A percentile compares a stretch with the other conserved stretches of the same genome.
Evolutionary conservation across 2,797 vertebrate genomes (phyloP).

Genomic region (Myotis daubentonii): DNA sequence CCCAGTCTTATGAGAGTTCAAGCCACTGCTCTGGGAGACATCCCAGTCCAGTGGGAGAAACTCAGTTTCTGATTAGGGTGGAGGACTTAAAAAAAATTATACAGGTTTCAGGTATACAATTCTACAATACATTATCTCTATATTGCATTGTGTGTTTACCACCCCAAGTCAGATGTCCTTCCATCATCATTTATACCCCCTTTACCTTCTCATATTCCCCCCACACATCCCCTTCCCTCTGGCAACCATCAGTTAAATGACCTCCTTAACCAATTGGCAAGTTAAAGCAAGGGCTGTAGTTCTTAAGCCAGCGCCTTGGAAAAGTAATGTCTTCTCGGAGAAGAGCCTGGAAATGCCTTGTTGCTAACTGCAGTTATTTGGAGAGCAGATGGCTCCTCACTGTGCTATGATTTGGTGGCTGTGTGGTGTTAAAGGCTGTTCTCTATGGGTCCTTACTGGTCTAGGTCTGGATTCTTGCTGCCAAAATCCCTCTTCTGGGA

Average conservation of each 20-base stretch:
- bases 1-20: not conserved
- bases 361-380: not conserved
- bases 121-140: not conserved
- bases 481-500: not conserved
- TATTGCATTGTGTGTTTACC: not conserved
- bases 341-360: not conserved
- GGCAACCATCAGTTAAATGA: not conserved
- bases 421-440: not conserved
- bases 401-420: not conserved
- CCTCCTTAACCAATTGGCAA: not conserved
- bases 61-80: not conserved
- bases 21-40: not conserved
- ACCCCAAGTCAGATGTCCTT: not conserved
- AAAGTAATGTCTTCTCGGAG: not conserved
- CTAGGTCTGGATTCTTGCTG: not conserved
- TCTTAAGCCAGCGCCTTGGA: not conserved
- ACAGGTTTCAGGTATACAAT: not conserved
- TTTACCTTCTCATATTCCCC: not conserved
- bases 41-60: not conserved
- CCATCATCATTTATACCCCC: not conserved
- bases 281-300: not conserved
- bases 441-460: not conserved
- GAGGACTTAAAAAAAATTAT: not conserved
- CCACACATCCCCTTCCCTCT: not conserved
- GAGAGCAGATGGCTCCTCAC: accelerated